Base-by-base conservation (phyloP, 1,140 invertebrate species). In the Babylonia areolata region DNA sequence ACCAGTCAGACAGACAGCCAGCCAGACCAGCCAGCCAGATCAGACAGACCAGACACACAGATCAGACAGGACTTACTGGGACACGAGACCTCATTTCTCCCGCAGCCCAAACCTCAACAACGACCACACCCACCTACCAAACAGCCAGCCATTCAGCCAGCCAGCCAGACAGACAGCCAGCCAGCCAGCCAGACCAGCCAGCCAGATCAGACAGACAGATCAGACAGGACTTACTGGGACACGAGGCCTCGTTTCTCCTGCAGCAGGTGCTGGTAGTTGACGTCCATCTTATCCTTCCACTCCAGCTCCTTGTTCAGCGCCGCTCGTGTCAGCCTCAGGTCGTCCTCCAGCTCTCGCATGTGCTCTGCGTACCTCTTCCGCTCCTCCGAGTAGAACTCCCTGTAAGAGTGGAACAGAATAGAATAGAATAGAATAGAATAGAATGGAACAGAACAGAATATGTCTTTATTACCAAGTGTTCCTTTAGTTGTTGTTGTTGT, bases 261-360 rank as follows among this genome's bases (percentile, higher is more conserved):
- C 37, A 92, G 54, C 3, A 94, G 54, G 23, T 88, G 86, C 87
- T 93, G 92, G 84, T 93, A 92, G 83, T 91, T 93, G 51, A 87
- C 85, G 73, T 93, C 92, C 89, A 92, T 92, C 82, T 92, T 91
- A 35, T 92, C 91, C 85, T 91, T 91, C 91, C 92, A 93, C 64
- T 93, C 91, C 37, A 91, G 81, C 69, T 93, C 93, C 79, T 93
- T 93, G 37, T 86, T 85, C 1, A 93, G 87, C 9, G 91, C 91
- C 0, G 92, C 90, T 37, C 91, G 71, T 15, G 91, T 91, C 51
- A 92, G 78, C 28, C 88, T 81, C 42, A 94, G 85, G 46, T 93
- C 93, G 33, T 93, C 92, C 28, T 92, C 91, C 88, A 93, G 88
- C 28, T 88, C 87, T 20, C 88, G 85, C 82, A 93, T 84, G 75